Evolutionary conservation across 2,797 vertebrate genomes (phyloP).

Genomic region (Rallus crepitans): DNA sequence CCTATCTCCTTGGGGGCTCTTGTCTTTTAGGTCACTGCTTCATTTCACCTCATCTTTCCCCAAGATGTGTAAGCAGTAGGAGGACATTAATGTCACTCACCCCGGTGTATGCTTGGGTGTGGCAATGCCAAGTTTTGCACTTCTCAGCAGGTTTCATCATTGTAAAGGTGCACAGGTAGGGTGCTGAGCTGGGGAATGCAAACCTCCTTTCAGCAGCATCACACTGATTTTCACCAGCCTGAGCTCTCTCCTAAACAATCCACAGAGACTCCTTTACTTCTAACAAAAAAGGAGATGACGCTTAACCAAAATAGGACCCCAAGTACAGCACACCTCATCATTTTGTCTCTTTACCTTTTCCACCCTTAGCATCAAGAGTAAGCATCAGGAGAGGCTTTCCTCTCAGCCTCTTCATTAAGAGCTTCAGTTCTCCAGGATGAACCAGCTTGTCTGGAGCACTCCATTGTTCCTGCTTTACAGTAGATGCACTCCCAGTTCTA

Average conservation of each 20-base stretch:
- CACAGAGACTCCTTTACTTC: background rate
- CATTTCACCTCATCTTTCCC: constrained; percentile 19
- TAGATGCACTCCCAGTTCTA: background rate
- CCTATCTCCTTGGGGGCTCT: constrained; percentile 31
- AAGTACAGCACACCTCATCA: background rate
- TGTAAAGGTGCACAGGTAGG: background rate
- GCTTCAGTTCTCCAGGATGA: constrained; percentile 14
- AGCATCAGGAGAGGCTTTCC: constrained; percentile 3
- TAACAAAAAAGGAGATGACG: constrained; percentile 43
- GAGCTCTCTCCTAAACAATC: constrained; percentile 26
- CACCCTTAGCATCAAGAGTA: background rate
- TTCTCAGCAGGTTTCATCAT: constrained; percentile 1
- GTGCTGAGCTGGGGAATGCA: background rate
- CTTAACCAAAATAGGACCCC: background rate
- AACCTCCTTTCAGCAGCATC: background rate
- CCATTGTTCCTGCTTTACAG: background rate
- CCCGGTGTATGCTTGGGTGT: background rate
- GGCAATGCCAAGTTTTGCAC: background rate
- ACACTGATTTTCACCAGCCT: background rate
- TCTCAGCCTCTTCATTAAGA: background rate
- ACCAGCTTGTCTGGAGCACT: background rate
- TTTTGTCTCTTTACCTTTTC: background rate
- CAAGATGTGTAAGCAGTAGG: constrained; percentile 2
- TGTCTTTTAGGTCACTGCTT: constrained; percentile 40
- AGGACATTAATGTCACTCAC: background rate